Base-by-base conservation (phyloP, 53 echinoderm and acorn worm species). In the Crossaster papposus region DNA sequence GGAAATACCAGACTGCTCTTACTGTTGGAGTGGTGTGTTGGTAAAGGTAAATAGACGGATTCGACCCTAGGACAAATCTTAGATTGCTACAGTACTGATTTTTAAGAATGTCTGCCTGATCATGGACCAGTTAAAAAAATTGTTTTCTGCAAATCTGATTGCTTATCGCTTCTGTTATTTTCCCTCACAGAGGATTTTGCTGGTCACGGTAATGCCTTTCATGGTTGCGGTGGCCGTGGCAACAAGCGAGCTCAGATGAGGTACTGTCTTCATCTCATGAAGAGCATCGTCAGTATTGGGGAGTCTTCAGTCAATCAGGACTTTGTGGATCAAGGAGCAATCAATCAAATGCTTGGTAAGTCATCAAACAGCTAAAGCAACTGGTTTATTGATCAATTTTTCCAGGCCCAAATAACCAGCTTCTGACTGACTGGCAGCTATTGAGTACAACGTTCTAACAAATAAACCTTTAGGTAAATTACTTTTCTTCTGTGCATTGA, bases 181-280 rank as follows among this genome's bases (percentile, higher is more conserved):
- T 77, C 51, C 53, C 26, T 30, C 85, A 11, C 62, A 97, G 98
- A 96, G 93, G 98, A 97, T 88, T 97, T 94, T 94, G 98, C 96
- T 55, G 98, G 98, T 8, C 96, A 98, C 78, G 98, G 98, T 20
- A 98, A 97, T 81, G 91, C 94, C 1, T 98, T 85, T 77, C 98
- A 98, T 89, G 98, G 96, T 51, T 78, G 81, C 55, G 96, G 98
- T 18, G 98, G 98, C 10, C 93, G 96, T 29, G 98, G 98, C 32
- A 98, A 98, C 91, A 98, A 98, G 88, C 82, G 98, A 64, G 96
- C 96, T 30, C 98, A 98, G 94, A 98, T 98, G 98, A 81, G 98
- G 54, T 96, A 85, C 86, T 98, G 94, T 76, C 92, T 98, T 22
- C 98, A 97, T 88, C 91, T 97, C 18, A 96, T 97, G 94, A 90